Percentiles rank a stretch among this genome's conserved stretches.
Conservation (phyloP, 2,113 vertebrate species). For the Bombycilla garrulus region DNA sequence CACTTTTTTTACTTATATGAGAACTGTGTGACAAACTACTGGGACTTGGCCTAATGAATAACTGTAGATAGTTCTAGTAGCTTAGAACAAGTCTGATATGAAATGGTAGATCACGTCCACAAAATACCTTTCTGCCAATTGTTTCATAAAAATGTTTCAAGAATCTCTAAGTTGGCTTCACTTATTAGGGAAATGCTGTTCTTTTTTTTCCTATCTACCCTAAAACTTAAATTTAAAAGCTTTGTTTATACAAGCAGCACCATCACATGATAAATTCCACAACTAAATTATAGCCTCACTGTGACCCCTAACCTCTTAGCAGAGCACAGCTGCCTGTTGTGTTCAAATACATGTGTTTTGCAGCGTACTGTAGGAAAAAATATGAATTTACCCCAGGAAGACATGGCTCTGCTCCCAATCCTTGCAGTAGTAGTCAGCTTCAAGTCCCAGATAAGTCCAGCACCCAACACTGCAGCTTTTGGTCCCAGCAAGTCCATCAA, state of each 20-base stretch:
- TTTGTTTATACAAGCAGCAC: neutral
- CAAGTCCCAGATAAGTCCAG: neutral
- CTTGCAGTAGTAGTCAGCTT: neutral
- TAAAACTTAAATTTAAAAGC: neutral
- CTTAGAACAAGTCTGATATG: neutral
- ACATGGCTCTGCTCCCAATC: neutral
- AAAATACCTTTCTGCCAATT: neutral
- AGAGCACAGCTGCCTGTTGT: neutral
- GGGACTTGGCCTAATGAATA: neutral
- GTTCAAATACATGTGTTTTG: neutral
- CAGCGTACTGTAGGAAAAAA: neutral
- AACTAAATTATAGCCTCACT: neutral
- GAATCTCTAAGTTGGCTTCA: neutral
- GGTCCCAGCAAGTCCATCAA: neutral
- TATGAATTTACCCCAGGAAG: neutral
- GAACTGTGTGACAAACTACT: neutral
- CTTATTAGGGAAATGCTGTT: neutral
- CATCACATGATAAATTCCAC: fast-evolving
- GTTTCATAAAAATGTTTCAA: neutral
- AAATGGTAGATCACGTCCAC: neutral
- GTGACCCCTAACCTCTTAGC: neutral
- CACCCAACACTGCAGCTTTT: fast-evolving
- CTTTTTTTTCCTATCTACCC: neutral
- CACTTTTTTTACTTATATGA: neutral
- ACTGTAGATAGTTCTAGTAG: neutral